phyloP scores from a whole-genome alignment of 1,140 invertebrate species.

The Helicoverpa zea region DNA sequence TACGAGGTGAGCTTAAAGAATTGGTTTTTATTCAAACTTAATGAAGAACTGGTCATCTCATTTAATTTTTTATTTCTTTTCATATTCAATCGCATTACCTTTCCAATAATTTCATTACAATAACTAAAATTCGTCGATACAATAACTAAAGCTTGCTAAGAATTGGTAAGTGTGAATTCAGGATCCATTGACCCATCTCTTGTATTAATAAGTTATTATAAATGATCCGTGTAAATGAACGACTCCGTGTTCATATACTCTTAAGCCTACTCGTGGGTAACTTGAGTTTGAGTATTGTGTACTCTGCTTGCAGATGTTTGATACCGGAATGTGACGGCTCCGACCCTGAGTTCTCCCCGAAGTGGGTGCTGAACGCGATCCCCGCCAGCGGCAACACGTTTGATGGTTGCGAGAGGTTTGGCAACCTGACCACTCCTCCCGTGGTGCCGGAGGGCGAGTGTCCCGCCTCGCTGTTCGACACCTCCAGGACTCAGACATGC shows the following conservation, averaged over 20 bases:
- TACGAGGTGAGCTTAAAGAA: conserved; percentile 62
- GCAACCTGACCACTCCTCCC: conserved; percentile 52
- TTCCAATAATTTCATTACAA: too few species aligned
- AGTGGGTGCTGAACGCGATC: conserved; percentile 77
- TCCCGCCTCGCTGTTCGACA: conserved; percentile 71
- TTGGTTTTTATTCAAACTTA: neutral
- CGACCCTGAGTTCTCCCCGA: conserved; percentile 66
- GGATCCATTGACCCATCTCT: too few species aligned
- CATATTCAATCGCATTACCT: too few species aligned
- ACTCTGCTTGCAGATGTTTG: conserved; percentile 64
- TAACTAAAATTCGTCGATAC: too few species aligned
- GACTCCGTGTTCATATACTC: too few species aligned
- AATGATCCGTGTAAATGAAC: too few species aligned
- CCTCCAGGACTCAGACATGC: conserved; percentile 63
- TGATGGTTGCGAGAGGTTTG: conserved; percentile 71
- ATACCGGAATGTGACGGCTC: conserved; percentile 76
- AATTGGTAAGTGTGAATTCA: too few species aligned
- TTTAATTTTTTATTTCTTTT: too few species aligned
- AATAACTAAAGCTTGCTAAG: too few species aligned
- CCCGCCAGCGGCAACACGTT: conserved; percentile 64
- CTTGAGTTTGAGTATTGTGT: neutral
- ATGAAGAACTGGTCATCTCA: neutral
- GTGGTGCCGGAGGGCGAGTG: conserved; percentile 60
- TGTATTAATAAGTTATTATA: too few species aligned
- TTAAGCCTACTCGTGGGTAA: neutral